Conservation (phyloP, 2,888 invertebrate species). For the Drosophila mimica region DNA sequence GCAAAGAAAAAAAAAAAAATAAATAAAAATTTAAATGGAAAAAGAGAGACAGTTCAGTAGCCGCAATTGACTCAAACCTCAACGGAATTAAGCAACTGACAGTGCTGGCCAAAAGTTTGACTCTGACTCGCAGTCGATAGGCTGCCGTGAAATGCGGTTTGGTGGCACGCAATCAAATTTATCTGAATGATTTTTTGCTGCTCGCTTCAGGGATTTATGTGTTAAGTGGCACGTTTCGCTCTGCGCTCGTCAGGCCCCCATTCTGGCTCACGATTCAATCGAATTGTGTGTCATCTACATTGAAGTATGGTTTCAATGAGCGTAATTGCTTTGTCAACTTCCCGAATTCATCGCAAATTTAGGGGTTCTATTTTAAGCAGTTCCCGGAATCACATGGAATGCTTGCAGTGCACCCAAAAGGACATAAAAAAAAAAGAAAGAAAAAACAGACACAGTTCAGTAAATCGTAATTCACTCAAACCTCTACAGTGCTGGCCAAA, state of each 20-base stretch:
- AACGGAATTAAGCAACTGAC: slow-evolving; percentile 44
- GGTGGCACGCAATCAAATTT: slow-evolving; percentile 12
- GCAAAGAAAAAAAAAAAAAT: slow-evolving; percentile 1
- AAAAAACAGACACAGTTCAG: slow-evolving; percentile 25
- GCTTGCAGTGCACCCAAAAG: slow-evolving; percentile 19
- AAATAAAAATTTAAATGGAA: background rate
- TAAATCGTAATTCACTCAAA: slow-evolving; percentile 30
- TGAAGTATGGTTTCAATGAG: background rate
- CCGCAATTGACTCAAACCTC: slow-evolving; percentile 35
- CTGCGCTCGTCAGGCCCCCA: background rate
- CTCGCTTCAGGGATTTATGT: slow-evolving; percentile 21
- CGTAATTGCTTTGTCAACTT: background rate
- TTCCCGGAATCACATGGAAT: slow-evolving; percentile 28
- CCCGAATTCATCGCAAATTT: background rate
- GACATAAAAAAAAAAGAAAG: background rate
- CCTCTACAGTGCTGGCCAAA: slow-evolving; percentile 33
- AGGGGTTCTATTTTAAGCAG: background rate
- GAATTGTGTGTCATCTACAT: background rate
- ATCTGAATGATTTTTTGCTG: slow-evolving; percentile 19
- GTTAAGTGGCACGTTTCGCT: background rate
- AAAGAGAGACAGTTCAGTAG: slow-evolving; percentile 32
- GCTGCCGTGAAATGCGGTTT: slow-evolving; percentile 15
- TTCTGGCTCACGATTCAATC: background rate
- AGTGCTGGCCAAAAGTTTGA: slow-evolving; percentile 43
- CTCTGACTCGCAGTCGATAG: slow-evolving; percentile 38